Conservation (phyloP, 1,140 invertebrate species). For the Megathymus violae region DNA sequence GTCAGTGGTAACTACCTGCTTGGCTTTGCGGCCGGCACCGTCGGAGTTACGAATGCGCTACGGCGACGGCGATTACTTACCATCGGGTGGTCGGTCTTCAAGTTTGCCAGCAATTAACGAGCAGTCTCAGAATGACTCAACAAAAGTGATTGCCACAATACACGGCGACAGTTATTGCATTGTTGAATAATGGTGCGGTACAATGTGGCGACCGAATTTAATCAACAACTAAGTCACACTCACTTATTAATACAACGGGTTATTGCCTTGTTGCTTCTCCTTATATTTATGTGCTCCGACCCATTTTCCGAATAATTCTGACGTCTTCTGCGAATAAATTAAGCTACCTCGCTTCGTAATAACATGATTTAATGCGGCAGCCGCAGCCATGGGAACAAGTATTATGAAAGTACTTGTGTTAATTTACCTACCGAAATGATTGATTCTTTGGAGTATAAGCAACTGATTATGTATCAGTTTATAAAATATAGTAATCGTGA, state of each 20-base stretch:
- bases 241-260: slow-evolving; percentile 47
- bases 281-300: slow-evolving; percentile 37
- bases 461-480: too few species aligned
- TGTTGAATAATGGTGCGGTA: slow-evolving; percentile 60
- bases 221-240: slow-evolving; percentile 51
- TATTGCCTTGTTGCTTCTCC: slow-evolving; percentile 37
- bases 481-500: too few species aligned
- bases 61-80: too few species aligned
- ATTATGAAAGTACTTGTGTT: background rate
- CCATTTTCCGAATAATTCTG: slow-evolving; percentile 17
- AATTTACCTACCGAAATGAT: background rate
- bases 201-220: slow-evolving; percentile 60
- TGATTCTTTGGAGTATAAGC: too few species aligned
- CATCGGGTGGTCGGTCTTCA: too few species aligned
- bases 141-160: slow-evolving; percentile 57
- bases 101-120: too few species aligned
- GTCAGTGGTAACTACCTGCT: too few species aligned
- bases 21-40: too few species aligned
- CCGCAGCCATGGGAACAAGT: background rate
- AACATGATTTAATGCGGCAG: slow-evolving; percentile 22
- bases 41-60: too few species aligned
- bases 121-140: slow-evolving; percentile 14
- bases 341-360: background rate
- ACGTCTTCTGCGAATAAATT: slow-evolving; percentile 8
- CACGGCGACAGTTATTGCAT: slow-evolving; percentile 64